Conservation (phyloP, 2,113 vertebrate species). For the Phoxinus phoxinus region DNA sequence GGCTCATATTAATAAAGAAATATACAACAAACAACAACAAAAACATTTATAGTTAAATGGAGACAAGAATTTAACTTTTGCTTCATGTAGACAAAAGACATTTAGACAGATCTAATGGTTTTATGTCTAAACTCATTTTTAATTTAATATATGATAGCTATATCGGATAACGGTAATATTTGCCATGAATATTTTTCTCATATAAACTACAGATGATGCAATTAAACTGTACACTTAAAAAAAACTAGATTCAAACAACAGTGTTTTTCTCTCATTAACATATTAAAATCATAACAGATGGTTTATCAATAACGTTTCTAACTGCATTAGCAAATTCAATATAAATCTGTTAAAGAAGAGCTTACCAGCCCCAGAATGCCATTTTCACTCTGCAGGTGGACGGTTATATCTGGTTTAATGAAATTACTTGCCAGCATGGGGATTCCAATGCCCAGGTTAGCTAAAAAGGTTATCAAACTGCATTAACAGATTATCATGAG, state of each 20-base stretch:
- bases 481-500: background rate
- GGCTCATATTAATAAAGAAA: background rate
- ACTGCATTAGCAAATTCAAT: background rate
- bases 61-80: background rate
- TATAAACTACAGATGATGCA: background rate
- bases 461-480: constrained; percentile 70
- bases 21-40: background rate
- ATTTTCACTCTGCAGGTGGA: constrained; percentile 98
- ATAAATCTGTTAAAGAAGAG: background rate
- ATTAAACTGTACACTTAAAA: background rate
- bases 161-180: background rate
- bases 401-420: constrained; percentile 91
- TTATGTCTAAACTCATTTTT: background rate
- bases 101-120: background rate
- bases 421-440: constrained; percentile 97
- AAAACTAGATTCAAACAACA: background rate
- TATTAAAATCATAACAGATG: background rate
- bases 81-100: background rate
- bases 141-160: background rate
- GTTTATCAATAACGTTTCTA: background rate
- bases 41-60: background rate
- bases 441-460: constrained; percentile 97
- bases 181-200: background rate
- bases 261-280: background rate
- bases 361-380: constrained; percentile 97